Evolutionary conservation across 2,888 invertebrate genomes (phyloP).

Genomic region (Cistogaster globosa): DNA sequence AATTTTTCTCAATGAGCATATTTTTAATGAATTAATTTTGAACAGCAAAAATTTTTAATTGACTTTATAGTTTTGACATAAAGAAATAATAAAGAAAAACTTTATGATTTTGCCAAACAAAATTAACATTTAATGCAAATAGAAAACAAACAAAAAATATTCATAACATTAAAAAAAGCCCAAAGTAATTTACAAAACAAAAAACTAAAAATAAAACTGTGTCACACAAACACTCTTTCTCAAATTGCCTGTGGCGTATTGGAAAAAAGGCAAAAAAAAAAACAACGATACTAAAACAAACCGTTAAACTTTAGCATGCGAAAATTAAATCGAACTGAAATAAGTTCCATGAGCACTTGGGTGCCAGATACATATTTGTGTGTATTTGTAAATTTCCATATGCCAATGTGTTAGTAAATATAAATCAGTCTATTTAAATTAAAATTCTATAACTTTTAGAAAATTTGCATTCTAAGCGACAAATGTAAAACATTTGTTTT

Average conservation of each 20-base stretch:
- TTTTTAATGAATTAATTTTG: slow-evolving; percentile 68
- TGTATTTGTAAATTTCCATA: not conserved
- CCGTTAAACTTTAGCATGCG: slow-evolving; percentile 24
- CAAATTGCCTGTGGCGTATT: slow-evolving; percentile 47
- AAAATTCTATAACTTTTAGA: slow-evolving; percentile 68
- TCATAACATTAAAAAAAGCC: slow-evolving; percentile 21
- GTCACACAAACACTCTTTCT: slow-evolving; percentile 33
- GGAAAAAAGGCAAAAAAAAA: slow-evolving; percentile 10
- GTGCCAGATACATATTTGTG: not conserved
- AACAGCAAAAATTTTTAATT: slow-evolving; percentile 56
- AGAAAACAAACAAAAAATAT: not conserved
- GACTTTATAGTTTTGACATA: slow-evolving; percentile 66
- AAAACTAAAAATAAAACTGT: slow-evolving; percentile 58
- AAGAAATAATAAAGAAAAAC: slow-evolving; percentile 32
- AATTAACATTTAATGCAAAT: slow-evolving; percentile 65
- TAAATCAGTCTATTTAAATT: slow-evolving; percentile 68
- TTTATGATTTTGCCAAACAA: slow-evolving; percentile 61
- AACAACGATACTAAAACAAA: slow-evolving; percentile 36
- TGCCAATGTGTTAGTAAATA: not conserved
- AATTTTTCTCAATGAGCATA: slow-evolving; percentile 49
- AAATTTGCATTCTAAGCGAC: slow-evolving; percentile 71
- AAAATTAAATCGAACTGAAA: slow-evolving; percentile 53
- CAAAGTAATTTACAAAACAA: slow-evolving; percentile 39
- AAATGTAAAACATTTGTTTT: slow-evolving; percentile 81
- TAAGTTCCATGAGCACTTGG: slow-evolving; percentile 4